These are phyloP conservation scores for Calameuta pallipes DNA, from an alignment of 2,888 invertebrate species.

Conservation along the genomic window DNA sequence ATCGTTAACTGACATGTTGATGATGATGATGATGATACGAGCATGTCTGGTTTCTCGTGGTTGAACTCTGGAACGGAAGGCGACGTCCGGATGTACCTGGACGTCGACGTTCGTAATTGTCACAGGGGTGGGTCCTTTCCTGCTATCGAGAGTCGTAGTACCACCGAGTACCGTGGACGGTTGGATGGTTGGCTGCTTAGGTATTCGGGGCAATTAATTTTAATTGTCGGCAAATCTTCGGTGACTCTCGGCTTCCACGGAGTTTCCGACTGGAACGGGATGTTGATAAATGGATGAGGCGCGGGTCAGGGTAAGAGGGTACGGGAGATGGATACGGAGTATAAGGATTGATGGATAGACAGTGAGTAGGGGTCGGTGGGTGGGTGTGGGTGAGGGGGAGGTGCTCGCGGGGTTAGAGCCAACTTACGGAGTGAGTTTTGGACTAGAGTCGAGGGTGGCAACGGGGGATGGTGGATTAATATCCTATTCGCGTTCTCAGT, in stretches of 20 bases:
- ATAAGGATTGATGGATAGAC: conserved; percentile 45
- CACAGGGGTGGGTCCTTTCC: not conserved
- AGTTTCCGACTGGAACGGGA: conserved; percentile 31
- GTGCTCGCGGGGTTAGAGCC: too few species aligned
- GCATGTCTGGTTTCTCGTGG: too few species aligned
- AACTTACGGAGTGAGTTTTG: too few species aligned
- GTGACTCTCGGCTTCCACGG: conserved; percentile 16
- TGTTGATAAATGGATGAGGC: conserved; percentile 45
- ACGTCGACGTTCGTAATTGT: too few species aligned
- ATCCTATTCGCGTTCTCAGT: conserved; percentile 30
- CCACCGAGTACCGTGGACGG: conserved; percentile 1
- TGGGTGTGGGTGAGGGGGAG: not conserved
- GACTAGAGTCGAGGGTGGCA: not conserved
- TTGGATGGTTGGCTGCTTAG: conserved; percentile 14
- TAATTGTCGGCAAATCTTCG: conserved; percentile 51
- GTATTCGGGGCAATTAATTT: conserved; percentile 45
- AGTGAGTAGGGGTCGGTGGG: conserved; percentile 16
- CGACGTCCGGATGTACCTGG: too few species aligned
- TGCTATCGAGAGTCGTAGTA: not conserved
- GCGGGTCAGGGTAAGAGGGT: conserved; percentile 16
- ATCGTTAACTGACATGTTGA: too few species aligned
- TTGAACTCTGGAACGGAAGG: too few species aligned
- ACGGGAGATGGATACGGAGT: conserved; percentile 16
- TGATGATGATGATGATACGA: too few species aligned
- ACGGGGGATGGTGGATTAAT: conserved; percentile 27